Evolutionary conservation across 35 echinoderm and acorn worm genomes (phyloP), one percentile per base, ranked within the genome.

Genomic region (Eucidaris tribuloides): DNA sequence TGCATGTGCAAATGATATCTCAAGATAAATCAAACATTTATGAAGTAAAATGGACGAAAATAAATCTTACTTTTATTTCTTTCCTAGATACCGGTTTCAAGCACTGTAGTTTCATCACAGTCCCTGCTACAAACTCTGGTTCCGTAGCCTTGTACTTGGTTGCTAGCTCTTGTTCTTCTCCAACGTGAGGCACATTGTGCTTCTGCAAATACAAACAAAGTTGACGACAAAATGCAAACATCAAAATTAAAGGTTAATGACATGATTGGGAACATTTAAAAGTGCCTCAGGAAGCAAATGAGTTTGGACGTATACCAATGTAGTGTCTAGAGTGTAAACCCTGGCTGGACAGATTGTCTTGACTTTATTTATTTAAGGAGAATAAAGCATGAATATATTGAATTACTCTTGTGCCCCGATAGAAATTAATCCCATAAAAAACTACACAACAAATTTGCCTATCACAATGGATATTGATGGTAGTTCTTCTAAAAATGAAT

Each of bases 31-130:
- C 0, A 65, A 0, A 14, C 13, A 13, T 65, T 7, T 13, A 18
- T 32, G 13, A 27, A 65, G 13, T 65, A 18, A 27, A n/a, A n/a
- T 7, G 62, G 62, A 65, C 34, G 23, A 7, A 32, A 14, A 65
- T 27, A 65, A 65, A 65, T 5, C 87, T 81, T 78, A 97, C 94
- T 50, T 65, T 81, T 24, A 92, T 24, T 44, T 91, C 56, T 68
- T 91, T 87, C 76, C 89, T 83, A 68, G 94, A 88, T 23, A 58
- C 54, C 15, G 89, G 77, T 63, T 88, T 65, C 18, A 80, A 38
- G 52, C 84, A 79, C 20, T 80, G 32, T 29, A 97, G 56, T 81
- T 82, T 92, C 41, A 92, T 31, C 19, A 97, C 89, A 37, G 87
- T 85, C 25, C 85, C 89, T 42, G 66, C 25, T 13, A 58, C 46